Percentiles rank a stretch among this genome's conserved stretches.
These are phyloP conservation scores for Drosophila robusta DNA, from an alignment of 2,888 invertebrate genomes.

Conservation along the genomic window DNA sequence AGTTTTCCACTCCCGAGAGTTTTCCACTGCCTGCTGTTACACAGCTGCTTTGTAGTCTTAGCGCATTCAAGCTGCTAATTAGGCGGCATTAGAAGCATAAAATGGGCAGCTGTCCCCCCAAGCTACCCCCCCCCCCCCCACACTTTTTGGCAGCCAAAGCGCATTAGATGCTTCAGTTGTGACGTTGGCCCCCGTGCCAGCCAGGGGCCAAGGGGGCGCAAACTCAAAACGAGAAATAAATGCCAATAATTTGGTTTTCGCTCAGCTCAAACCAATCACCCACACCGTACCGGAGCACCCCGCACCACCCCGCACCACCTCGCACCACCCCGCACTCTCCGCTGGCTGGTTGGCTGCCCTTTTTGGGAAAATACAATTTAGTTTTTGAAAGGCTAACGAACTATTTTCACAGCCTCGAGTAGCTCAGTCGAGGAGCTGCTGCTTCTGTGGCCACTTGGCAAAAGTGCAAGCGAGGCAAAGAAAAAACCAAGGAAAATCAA, in stretches of 20 bases:
- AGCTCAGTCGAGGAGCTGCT: conserved; percentile 22
- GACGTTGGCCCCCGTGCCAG: background rate
- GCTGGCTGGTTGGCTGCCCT: conserved; percentile 55
- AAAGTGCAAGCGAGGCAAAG: conserved; percentile 73
- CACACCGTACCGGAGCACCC: conserved; percentile 38
- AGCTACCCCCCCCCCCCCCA: background rate
- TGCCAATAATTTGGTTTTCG: conserved; percentile 79
- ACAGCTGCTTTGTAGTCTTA: conserved; percentile 76
- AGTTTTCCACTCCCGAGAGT: conserved; percentile 60
- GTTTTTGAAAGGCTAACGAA: conserved; percentile 78
- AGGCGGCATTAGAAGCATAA: conserved; percentile 73
- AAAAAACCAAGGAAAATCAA: conserved; percentile 60
- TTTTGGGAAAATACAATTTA: conserved; percentile 76
- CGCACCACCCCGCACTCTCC: background rate
- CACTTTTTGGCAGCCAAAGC: conserved; percentile 50
- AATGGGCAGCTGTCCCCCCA: conserved; percentile 25
- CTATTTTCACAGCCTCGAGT: conserved; percentile 74
- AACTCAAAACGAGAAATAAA: conserved; percentile 80
- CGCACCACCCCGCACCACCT: too few species aligned
- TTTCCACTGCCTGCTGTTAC: conserved; percentile 49
- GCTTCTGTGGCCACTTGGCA: conserved; percentile 53
- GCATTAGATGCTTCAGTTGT: conserved; percentile 77
- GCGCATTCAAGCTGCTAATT: conserved; percentile 79
- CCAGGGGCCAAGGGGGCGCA: conserved; percentile 4
- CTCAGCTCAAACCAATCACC: conserved; percentile 74